Percentiles rank a stretch among this genome's conserved stretches.
phyloP scores from a whole-genome alignment of 2,888 invertebrate species.

The Drosophila longiperda region DNA sequence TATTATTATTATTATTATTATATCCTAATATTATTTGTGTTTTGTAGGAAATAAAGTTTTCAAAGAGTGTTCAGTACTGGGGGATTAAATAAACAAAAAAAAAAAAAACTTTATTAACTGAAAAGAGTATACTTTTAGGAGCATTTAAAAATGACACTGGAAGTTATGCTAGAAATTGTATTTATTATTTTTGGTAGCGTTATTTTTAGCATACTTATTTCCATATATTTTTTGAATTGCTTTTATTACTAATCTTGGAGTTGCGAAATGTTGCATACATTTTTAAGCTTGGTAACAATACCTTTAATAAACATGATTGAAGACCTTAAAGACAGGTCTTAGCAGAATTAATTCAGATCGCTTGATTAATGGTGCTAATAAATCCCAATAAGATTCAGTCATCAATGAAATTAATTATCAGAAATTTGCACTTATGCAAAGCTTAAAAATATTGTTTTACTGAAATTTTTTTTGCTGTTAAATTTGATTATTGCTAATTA shows the following conservation, averaged over 20 bases:
- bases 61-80: conserved; percentile 35
- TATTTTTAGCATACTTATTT: not conserved
- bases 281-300: not conserved
- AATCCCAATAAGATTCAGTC: not conserved
- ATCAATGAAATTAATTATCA: not conserved
- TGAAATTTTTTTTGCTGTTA: not conserved
- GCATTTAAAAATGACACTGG: conserved; percentile 3
- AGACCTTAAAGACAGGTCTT: not conserved
- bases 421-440: not conserved
- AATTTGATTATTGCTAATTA: not conserved
- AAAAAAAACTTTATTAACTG: not conserved
- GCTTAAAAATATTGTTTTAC: not conserved
- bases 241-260: not conserved
- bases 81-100: not conserved
- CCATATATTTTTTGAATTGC: not conserved
- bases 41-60: conserved; percentile 18
- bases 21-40: conserved; percentile 40
- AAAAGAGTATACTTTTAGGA: not conserved
- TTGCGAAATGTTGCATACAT: not conserved
- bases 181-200: not conserved
- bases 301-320: not conserved
- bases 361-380: not conserved
- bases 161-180: conserved; percentile 27
- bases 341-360: not conserved
- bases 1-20: conserved; percentile 19